Percentiles rank a stretch among this genome's conserved stretches.
Evolutionary conservation across 2,888 invertebrate species (phyloP).

Genomic region (Opisthograptis luteolata): DNA sequence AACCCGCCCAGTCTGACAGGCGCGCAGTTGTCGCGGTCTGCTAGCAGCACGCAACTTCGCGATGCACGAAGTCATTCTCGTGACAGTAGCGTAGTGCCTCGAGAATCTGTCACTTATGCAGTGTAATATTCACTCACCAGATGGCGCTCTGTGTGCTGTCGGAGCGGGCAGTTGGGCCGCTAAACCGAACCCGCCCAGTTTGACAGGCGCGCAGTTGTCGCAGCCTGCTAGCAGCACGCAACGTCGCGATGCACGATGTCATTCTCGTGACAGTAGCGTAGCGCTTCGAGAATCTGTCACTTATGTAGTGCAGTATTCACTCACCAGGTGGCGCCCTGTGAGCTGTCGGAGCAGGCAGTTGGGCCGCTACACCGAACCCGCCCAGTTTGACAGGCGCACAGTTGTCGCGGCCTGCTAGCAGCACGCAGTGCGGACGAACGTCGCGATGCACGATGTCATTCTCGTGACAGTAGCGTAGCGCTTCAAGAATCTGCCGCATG

Average conservation of each 20-base stretch:
- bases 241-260: too few species aligned
- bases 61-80: too few species aligned
- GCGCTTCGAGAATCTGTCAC: too few species aligned
- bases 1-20: slow-evolving; percentile 81
- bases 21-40: not conserved
- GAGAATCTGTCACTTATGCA: too few species aligned
- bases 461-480: slow-evolving; percentile 98
- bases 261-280: too few species aligned
- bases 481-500: slow-evolving; percentile 98
- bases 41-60: slow-evolving; percentile 89
- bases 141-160: not conserved
- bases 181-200: slow-evolving; percentile 80
- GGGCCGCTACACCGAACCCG: slow-evolving; percentile 98
- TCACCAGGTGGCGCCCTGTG: slow-evolving; percentile 64
- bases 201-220: slow-evolving; percentile 3
- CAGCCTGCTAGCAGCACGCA: slow-evolving; percentile 85
- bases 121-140: slow-evolving; percentile 14
- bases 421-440: slow-evolving; percentile 98
- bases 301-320: not conserved
- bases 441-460: slow-evolving; percentile 99
- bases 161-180: not conserved
- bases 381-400: slow-evolving; percentile 99
- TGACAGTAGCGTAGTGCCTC: too few species aligned
- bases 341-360: slow-evolving; percentile 91
- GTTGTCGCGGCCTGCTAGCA: slow-evolving; percentile 98